These are phyloP conservation scores for Aleiodes alternator DNA, from an alignment of 2,888 invertebrate species.

Conservation along the genomic window DNA sequence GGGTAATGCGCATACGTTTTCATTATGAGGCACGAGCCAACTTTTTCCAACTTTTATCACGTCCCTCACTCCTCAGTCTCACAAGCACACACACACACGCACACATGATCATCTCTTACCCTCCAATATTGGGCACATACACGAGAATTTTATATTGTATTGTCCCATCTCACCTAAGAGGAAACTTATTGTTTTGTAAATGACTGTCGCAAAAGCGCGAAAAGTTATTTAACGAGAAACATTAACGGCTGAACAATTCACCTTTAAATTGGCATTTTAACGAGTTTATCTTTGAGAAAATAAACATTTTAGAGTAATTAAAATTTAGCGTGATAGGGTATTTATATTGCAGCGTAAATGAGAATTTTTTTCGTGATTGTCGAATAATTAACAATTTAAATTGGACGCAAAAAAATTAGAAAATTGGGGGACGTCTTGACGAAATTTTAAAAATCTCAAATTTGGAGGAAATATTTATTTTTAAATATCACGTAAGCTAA, in stretches of 20 bases:
- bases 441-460: too few relatives aligned
- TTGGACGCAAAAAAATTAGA: too few relatives aligned
- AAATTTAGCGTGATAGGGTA: background rate
- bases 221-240: slow-evolving; percentile 38
- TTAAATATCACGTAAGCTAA: too few relatives aligned
- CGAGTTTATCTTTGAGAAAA: background rate
- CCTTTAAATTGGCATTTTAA: slow-evolving; percentile 26
- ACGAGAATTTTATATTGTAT: background rate
- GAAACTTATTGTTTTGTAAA: slow-evolving; percentile 40
- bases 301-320: background rate
- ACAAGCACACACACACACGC: too few relatives aligned
- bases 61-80: slow-evolving; percentile 11
- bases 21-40: slow-evolving; percentile 58
- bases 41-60: slow-evolving; percentile 58
- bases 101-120: background rate
- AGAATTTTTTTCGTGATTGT: too few relatives aligned
- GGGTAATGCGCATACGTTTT: slow-evolving; percentile 59
- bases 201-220: slow-evolving; percentile 20
- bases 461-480: too few relatives aligned
- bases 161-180: background rate
- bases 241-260: slow-evolving; percentile 35
- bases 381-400: too few relatives aligned
- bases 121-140: background rate
- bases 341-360: too few relatives aligned
- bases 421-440: too few relatives aligned